These are phyloP conservation scores for Myotis myotis DNA, from an alignment of 2,797 vertebrate genomes.

Conservation along the genomic window DNA sequence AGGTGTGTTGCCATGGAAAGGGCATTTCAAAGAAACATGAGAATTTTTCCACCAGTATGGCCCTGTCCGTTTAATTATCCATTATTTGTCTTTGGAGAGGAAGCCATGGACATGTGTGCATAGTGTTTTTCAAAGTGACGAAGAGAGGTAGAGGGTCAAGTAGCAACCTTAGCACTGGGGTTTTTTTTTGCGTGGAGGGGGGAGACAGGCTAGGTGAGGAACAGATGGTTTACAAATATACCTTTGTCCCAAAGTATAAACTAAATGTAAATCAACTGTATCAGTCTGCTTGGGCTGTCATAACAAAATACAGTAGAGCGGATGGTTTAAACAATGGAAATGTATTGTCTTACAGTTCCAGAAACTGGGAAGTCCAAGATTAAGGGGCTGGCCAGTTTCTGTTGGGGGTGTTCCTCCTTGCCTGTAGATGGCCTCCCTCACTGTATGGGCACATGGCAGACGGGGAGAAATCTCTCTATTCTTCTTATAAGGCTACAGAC, in stretches of 20 bases:
- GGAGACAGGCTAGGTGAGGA: background rate
- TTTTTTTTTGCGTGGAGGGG: background rate
- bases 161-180: background rate
- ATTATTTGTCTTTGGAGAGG: background rate
- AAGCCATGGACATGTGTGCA: background rate
- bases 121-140: rapidly evolving
- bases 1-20: constrained; percentile 12
- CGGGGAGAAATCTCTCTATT: background rate
- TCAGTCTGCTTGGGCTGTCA: background rate
- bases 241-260: background rate
- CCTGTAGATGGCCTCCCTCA: background rate
- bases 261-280: background rate
- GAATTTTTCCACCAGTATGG: background rate
- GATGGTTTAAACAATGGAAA: background rate
- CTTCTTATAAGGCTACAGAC: background rate
- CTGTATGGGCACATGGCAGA: background rate
- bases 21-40: rapidly evolving
- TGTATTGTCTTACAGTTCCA: background rate
- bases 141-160: background rate
- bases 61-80: background rate
- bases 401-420: background rate
- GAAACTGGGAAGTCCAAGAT: background rate
- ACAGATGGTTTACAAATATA: background rate
- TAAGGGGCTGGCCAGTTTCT: background rate
- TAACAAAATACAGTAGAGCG: background rate